phyloP scores from a whole-genome alignment of 2,113 vertebrate genomes.

The Chlorocebus sabaeus region DNA sequence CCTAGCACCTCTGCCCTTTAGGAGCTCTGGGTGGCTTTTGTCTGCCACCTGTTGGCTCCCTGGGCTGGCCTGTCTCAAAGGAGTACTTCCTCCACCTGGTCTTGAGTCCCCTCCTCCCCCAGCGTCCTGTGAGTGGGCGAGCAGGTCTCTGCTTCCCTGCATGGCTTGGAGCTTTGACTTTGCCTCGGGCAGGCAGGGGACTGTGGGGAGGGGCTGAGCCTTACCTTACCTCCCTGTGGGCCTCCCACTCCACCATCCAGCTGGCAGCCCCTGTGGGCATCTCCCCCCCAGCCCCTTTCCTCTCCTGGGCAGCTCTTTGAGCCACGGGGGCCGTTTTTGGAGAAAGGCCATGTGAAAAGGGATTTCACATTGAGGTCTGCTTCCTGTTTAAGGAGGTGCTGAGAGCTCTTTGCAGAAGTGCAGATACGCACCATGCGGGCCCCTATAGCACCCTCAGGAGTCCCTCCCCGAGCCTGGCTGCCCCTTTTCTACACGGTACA shows the following conservation, averaged over 20 bases:
- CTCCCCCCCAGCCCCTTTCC: not conserved
- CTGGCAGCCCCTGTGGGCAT: not conserved
- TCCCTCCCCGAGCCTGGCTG: not conserved
- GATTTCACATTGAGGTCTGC: not conserved
- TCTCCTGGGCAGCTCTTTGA: no score
- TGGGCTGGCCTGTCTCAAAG: not conserved
- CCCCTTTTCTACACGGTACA: rapidly evolving
- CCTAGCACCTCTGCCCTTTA: not conserved
- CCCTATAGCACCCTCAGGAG: not conserved
- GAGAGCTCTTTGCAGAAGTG: conserved; percentile 22
- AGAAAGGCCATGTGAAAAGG: not conserved
- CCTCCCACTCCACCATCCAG: not conserved
- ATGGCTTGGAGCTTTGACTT: not conserved
- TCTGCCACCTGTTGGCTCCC: not conserved
- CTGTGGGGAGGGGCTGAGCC: not conserved
- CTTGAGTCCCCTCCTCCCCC: not conserved
- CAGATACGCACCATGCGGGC: not conserved
- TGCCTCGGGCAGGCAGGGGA: not conserved
- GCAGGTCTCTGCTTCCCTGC: not conserved
- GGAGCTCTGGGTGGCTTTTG: not conserved
- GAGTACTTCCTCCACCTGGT: no score
- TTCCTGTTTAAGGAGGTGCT: not conserved
- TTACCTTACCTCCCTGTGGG: rapidly evolving
- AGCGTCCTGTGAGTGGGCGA: not conserved
- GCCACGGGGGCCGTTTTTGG: rapidly evolving